A percentile compares a stretch with the other conserved stretches of the same genome.
Evolutionary conservation across 2,888 invertebrate species (phyloP).

Genomic region (Oasisia sp.): DNA sequence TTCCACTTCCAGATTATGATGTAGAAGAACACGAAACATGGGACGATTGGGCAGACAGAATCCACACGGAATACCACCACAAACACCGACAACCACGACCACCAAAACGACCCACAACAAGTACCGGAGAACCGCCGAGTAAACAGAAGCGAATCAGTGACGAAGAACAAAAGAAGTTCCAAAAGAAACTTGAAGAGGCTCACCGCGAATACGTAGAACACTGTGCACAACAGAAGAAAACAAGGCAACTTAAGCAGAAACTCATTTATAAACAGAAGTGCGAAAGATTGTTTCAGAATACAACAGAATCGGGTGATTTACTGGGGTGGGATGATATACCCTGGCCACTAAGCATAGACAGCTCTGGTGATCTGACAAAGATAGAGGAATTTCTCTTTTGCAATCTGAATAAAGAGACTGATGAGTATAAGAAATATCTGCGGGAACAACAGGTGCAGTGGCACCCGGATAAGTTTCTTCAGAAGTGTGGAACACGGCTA

Average conservation of each 20-base stretch:
- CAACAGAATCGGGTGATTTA: too few species aligned
- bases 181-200: background rate
- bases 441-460: constrained; percentile 57
- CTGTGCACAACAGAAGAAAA: background rate
- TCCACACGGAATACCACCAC: constrained; percentile 44
- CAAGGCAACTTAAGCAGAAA: background rate
- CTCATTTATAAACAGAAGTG: constrained; percentile 28
- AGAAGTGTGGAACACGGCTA: constrained; percentile 52
- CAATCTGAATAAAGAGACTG: constrained; percentile 43
- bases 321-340: constrained; percentile 52
- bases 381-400: constrained; percentile 50
- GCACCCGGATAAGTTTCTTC: constrained; percentile 62
- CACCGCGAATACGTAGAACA: background rate
- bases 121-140: constrained; percentile 37
- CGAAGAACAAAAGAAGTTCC: constrained; percentile 20
- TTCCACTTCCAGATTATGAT: constrained; percentile 30
- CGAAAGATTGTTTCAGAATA: constrained; percentile 27
- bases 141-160: constrained; percentile 37
- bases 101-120: constrained; percentile 22
- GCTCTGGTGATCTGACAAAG: constrained; percentile 31
- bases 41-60: constrained; percentile 53
- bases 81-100: constrained; percentile 34
- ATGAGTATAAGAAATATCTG: constrained; percentile 48
- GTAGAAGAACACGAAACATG: constrained; percentile 45
- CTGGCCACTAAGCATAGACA: constrained; percentile 48